Evolutionary conservation across 2,797 vertebrate genomes (phyloP).

Genomic region (Enoplosus armatus): DNA sequence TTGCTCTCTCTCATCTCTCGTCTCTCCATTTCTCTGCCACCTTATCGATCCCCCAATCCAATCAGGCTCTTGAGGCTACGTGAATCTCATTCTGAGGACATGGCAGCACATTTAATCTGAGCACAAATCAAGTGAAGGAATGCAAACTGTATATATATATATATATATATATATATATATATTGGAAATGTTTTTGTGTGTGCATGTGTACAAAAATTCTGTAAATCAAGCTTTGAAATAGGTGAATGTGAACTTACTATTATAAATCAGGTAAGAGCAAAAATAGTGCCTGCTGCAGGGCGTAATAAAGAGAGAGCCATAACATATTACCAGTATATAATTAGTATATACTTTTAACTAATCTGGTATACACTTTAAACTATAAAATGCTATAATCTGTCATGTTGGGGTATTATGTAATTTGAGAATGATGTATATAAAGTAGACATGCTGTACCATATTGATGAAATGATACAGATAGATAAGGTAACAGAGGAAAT

Average conservation of each 20-base stretch:
- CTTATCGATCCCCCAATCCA: slow-evolving; percentile 77
- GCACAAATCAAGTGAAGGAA: slow-evolving; percentile 67
- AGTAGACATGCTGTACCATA: not conserved
- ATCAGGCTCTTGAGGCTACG: slow-evolving; percentile 77
- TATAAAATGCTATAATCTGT: not conserved
- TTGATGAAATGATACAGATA: slow-evolving; percentile 13
- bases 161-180: slow-evolving; percentile 35
- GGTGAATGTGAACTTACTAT: not conserved
- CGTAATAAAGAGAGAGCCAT: not conserved
- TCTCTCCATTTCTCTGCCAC: slow-evolving; percentile 74
- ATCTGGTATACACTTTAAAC: not conserved
- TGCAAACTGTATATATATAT: slow-evolving; percentile 49
- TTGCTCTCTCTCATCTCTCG: slow-evolving; percentile 60
- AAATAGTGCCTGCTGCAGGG: not conserved
- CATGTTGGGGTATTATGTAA: not conserved
- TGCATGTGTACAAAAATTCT: not conserved
- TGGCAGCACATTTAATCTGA: slow-evolving; percentile 76
- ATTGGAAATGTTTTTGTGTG: slow-evolving; percentile 5
- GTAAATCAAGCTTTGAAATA: slow-evolving; percentile 14
- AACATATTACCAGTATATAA: slow-evolving; percentile 6
- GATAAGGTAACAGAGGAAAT: slow-evolving; percentile 40
- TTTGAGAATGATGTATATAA: not conserved
- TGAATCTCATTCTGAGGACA: slow-evolving; percentile 81
- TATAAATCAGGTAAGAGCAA: not conserved
- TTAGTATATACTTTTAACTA: not conserved